Evolutionary conservation across 30 jellyfish, hydroid and myxozoan genomes (phyloP).

Genomic region (Morbakka virulenta): DNA sequence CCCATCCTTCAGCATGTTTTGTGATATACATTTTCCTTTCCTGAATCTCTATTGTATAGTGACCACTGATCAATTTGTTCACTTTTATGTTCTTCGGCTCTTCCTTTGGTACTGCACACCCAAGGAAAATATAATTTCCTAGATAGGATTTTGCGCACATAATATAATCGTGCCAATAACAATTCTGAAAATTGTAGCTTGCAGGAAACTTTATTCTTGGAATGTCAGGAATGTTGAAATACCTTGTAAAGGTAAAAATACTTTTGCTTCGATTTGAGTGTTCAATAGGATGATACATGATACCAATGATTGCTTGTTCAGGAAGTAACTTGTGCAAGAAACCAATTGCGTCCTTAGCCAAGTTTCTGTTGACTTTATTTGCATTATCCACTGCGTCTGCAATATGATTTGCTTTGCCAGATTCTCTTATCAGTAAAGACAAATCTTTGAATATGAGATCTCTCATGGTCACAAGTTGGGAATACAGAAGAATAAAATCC

Average conservation of each 20-base stretch:
- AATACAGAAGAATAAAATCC: not conserved
- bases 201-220: not conserved
- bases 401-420: not conserved
- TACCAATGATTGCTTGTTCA: not conserved
- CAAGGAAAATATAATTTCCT: not conserved
- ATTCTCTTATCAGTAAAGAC: not conserved
- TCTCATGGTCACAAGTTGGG: not conserved
- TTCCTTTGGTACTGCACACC: not conserved
- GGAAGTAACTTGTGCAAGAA: not conserved
- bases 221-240: too few species aligned
- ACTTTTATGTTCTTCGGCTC: not conserved
- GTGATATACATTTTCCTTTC: not conserved
- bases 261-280: not conserved
- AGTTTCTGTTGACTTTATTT: not conserved
- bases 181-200: not conserved
- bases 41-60: not conserved
- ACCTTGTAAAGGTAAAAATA: not conserved
- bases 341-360: not conserved
- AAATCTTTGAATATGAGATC: not conserved
- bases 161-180: not conserved
- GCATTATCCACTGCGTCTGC: not conserved
- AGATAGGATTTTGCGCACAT: not conserved
- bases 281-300: not conserved
- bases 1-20: not conserved
- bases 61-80: not conserved